phyloP scores from a whole-genome alignment of 2,888 invertebrate species.

The Phorcus lineatus region DNA sequence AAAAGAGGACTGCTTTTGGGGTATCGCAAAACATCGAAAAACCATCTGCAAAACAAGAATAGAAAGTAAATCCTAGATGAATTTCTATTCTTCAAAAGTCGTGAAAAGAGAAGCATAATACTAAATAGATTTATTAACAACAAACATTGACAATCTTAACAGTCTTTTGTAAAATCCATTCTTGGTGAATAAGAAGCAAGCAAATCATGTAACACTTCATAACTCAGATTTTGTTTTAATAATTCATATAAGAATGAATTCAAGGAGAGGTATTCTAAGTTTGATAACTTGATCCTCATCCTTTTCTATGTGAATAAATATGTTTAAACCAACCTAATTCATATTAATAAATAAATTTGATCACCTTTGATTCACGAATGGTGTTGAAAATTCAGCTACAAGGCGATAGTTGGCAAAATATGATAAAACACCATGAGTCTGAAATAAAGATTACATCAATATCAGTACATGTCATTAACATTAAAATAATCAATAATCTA shows the following conservation, averaged over 20 bases:
- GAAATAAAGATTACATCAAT: slow-evolving; percentile 35
- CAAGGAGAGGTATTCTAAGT: no score
- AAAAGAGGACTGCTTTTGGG: slow-evolving; percentile 60
- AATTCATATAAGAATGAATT: no score
- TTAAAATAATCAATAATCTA: neutral
- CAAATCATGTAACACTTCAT: no score
- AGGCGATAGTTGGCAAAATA: slow-evolving; percentile 74
- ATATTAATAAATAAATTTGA: neutral
- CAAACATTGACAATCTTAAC: no score
- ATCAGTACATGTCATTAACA: neutral
- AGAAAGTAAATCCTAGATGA: neutral
- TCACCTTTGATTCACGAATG: slow-evolving; percentile 74
- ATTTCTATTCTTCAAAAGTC: neutral
- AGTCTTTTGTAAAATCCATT: no score
- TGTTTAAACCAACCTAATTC: no score
- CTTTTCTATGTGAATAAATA: no score
- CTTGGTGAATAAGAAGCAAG: no score
- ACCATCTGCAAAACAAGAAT: slow-evolving; percentile 65
- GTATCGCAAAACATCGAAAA: slow-evolving; percentile 65
- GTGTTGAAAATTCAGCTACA: slow-evolving; percentile 74
- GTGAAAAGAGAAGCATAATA: no score
- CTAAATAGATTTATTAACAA: no score
- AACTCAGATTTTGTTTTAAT: no score
- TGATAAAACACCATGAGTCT: slow-evolving; percentile 71
- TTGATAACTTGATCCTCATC: no score